Evolutionary conservation across 2,797 vertebrate species (phyloP), one percentile per base, ranked within the genome.

Genomic region (Phoxinus dragarum): DNA sequence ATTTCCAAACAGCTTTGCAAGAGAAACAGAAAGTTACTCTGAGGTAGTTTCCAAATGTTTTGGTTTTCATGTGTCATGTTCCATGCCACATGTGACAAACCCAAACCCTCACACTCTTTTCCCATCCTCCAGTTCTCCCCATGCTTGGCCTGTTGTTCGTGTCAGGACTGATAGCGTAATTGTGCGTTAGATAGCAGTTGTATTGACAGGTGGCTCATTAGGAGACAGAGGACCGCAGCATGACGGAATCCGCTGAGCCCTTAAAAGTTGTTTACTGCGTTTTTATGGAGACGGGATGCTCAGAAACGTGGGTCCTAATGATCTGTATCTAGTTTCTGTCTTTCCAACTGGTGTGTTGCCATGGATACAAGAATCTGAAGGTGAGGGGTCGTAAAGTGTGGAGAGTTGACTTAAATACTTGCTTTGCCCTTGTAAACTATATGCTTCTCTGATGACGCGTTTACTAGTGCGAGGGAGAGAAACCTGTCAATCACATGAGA

Each of bases 161-260:
- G 80, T 86, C 82, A 83, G 79, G 61, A 42, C 68, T 72, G 85
- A 89, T 88, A 71, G 52, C 42, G 42, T 73, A 84, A 86, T 89
- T 71, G 72, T 86, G 81, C 86, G 67, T 89, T 84, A 89, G 86
- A 78, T 80, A 69, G 89, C 87, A 89, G 91, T 54, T 72, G 31
- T 85, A 78, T 76, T 92, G 92, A 92, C 93, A 93, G 93, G 93
- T 93, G 93, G 93, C 92, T 95, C 93, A 94, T 94, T 94, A 94
- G 89, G 88, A 89, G 93, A 88, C 89, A 92, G 91, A 90, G 89
- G 86, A 90, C 89, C 87, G 87, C 86, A 81, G 49, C 88, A 80
- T 84, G 88, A 89, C 90, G 34, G 54, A 77, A 87, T 74, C 52
- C 36, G 34, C 56, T 16, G 74, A 89, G 90, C 89, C 90, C 90